These are phyloP conservation scores for Parus major DNA, from an alignment of 2,113 vertebrate genomes.

Conservation along the genomic window DNA sequence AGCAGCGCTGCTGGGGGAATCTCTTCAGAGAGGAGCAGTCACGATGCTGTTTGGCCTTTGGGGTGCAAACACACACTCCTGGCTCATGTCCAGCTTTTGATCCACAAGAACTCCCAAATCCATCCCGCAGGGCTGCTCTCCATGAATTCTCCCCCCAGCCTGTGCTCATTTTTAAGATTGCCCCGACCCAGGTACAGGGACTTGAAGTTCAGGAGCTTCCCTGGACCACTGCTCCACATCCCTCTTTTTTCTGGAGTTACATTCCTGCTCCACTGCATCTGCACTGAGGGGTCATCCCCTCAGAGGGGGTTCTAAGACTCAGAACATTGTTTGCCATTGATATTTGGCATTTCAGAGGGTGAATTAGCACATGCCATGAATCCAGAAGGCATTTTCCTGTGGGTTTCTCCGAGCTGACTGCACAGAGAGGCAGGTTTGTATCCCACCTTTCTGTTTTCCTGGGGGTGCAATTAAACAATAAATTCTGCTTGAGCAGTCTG, in stretches of 20 bases:
- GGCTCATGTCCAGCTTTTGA: neutral
- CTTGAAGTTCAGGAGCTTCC: neutral
- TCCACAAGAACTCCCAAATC: neutral
- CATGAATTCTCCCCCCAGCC: neutral
- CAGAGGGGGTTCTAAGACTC: neutral
- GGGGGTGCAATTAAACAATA: neutral
- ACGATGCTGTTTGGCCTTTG: neutral
- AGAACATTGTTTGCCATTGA: neutral
- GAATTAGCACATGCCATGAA: neutral
- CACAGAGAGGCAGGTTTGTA: neutral
- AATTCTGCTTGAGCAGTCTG: neutral
- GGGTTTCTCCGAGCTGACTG: fast-evolving
- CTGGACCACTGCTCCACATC: neutral
- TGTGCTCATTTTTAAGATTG: neutral
- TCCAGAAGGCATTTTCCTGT: neutral
- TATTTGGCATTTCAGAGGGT: neutral
- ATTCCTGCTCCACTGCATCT: neutral
- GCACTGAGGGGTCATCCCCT: neutral
- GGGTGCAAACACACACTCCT: neutral
- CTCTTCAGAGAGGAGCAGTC: neutral
- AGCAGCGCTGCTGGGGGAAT: neutral
- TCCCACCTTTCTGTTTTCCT: neutral
- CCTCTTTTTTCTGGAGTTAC: neutral
- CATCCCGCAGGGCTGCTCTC: neutral
- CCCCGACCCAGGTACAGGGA: fast-evolving